These are phyloP conservation scores for Seira musarum DNA, from an alignment of 2,888 invertebrate genomes.

Conservation along the genomic window DNA sequence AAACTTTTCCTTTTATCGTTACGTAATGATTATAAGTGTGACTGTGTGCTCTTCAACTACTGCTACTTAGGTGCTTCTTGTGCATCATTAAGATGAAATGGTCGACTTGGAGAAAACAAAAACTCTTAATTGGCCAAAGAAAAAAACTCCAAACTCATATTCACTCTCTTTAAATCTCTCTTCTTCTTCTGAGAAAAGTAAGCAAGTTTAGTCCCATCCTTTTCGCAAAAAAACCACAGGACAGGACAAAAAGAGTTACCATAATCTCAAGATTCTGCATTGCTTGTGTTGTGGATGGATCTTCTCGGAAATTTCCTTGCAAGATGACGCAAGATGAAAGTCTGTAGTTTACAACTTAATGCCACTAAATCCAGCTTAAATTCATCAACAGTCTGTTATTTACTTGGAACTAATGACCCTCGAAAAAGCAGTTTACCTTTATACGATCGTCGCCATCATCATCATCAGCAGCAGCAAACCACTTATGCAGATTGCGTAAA, in stretches of 20 bases:
- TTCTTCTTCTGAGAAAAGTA: too few species aligned
- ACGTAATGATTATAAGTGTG: neutral
- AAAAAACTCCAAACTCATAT: neutral
- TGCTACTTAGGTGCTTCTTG: too few species aligned
- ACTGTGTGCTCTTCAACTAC: neutral
- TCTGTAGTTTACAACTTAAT: slow-evolving; percentile 44
- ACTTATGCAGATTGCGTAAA: slow-evolving; percentile 3
- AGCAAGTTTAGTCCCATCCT: too few species aligned
- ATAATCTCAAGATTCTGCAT: too few species aligned
- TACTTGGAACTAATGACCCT: slow-evolving; percentile 48
- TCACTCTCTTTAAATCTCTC: too few species aligned
- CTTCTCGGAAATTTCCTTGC: neutral
- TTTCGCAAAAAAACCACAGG: too few species aligned
- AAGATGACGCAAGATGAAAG: slow-evolving; percentile 3
- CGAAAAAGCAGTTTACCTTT: slow-evolving; percentile 19
- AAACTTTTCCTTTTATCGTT: slow-evolving; percentile 7
- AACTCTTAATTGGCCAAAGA: slow-evolving; percentile 1
- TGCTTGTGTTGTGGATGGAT: too few species aligned
- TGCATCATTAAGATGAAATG: slow-evolving; percentile 5
- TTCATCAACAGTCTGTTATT: slow-evolving; percentile 43
- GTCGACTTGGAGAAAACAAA: slow-evolving; percentile 21
- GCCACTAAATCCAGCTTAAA: slow-evolving; percentile 47
- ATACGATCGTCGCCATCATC: neutral
- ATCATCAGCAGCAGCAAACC: too few species aligned
- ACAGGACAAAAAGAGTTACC: too few species aligned